Percentiles rank a stretch among this genome's conserved stretches.
Evolutionary conservation across 1,140 invertebrate genomes (phyloP).

Genomic region (Lordiphosa collinella): DNA sequence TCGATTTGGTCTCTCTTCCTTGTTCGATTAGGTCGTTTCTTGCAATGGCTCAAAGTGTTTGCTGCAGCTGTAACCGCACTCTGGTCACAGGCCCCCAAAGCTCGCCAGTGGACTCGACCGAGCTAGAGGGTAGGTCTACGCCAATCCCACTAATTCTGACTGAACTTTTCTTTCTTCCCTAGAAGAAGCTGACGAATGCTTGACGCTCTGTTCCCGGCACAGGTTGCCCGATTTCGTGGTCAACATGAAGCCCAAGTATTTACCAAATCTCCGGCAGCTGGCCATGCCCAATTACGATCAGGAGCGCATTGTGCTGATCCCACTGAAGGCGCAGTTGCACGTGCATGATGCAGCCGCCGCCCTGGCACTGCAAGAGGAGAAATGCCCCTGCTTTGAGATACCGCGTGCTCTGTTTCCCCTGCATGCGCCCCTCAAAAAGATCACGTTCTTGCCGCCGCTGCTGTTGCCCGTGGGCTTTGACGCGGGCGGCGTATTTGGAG

Average conservation of each 20-base stretch:
- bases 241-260: conserved; percentile 11
- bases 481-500: conserved; percentile 22
- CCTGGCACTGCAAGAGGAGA: background rate
- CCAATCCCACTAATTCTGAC: no score
- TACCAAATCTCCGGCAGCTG: conserved; percentile 11
- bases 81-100: no score
- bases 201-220: no score
- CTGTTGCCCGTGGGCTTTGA: conserved; percentile 20
- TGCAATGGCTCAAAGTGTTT: no score
- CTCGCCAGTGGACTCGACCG: no score
- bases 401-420: conserved; percentile 16
- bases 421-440: conserved; percentile 11
- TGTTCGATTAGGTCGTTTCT: no score
- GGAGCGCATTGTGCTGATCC: conserved; percentile 1
- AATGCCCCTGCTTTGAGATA: conserved; percentile 14
- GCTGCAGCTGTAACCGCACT: no score
- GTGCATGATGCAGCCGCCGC: conserved; percentile 13
- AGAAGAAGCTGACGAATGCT: background rate
- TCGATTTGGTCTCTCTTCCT: no score
- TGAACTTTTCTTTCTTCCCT: background rate
- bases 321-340: background rate
- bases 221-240: conserved; percentile 5
- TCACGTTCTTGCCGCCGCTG: conserved; percentile 19
- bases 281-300: background rate
- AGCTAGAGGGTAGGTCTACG: no score